phyloP scores from a whole-genome alignment of 2,113 vertebrate species.

The Fregata magnificens region DNA sequence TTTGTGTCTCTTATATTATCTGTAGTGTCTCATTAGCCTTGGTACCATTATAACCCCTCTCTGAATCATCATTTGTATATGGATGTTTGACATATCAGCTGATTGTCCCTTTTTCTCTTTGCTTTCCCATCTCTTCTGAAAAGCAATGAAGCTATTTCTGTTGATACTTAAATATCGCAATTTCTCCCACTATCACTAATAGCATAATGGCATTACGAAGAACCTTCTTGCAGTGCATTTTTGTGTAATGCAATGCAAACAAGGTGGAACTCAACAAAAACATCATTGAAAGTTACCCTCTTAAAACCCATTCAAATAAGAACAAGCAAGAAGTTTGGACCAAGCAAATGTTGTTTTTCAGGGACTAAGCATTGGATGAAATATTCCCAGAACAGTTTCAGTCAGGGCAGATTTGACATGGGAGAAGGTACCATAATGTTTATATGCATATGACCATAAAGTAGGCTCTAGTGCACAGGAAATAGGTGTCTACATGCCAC shows the following conservation, averaged over 20 bases:
- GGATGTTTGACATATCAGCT: conserved; percentile 16
- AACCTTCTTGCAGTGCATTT: background rate
- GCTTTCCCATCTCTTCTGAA: background rate
- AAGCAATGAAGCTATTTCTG: background rate
- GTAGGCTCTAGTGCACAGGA: background rate
- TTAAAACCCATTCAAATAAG: background rate
- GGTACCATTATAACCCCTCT: background rate
- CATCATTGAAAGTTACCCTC: background rate
- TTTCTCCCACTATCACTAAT: background rate
- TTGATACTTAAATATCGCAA: background rate
- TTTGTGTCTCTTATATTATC: background rate
- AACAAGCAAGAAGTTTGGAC: background rate
- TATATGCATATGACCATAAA: background rate
- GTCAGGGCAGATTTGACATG: background rate
- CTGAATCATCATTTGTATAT: conserved; percentile 20
- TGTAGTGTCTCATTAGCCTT: conserved; percentile 21
- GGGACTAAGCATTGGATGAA: background rate
- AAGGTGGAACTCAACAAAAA: background rate
- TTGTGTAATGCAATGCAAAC: background rate
- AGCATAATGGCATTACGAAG: background rate
- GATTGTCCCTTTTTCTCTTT: background rate
- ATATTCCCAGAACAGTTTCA: background rate
- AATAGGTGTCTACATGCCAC: accelerated
- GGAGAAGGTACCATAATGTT: background rate
- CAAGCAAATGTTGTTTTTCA: background rate